phyloP scores from a whole-genome alignment of 2,113 vertebrate genomes.

The Caracal caracal region DNA sequence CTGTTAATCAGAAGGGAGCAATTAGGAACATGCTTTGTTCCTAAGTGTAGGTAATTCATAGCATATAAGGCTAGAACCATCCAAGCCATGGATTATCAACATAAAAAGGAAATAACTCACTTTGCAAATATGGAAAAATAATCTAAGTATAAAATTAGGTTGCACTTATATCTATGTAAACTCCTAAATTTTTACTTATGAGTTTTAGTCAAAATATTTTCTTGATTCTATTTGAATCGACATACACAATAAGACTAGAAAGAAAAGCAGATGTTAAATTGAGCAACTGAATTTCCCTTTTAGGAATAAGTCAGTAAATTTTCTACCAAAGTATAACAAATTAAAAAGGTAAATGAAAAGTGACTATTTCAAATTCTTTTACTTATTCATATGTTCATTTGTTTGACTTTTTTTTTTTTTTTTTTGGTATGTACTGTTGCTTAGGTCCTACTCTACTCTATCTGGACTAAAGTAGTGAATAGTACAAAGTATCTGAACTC shows the following conservation, averaged over 20 bases:
- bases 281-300: not conserved
- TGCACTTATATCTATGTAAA: not conserved
- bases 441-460: not conserved
- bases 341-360: not conserved
- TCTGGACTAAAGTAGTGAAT: not conserved
- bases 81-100: not conserved
- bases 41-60: not conserved
- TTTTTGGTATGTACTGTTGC: not conserved
- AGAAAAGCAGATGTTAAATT: not conserved
- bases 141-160: not conserved
- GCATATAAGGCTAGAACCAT: not conserved
- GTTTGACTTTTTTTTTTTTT: not conserved
- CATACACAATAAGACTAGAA: not conserved
- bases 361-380: not conserved
- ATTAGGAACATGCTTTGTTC: not conserved
- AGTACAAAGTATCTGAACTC: not conserved
- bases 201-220: not conserved
- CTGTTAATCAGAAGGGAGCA: conserved; percentile 27
- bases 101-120: not conserved
- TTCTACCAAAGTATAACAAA: not conserved
- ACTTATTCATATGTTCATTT: not conserved
- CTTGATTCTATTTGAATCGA: not conserved
- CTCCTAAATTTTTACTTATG: not conserved
- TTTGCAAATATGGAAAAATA: not conserved
- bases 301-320: not conserved